phyloP scores from a whole-genome alignment of 2,888 invertebrate genomes.

The Drosophila sordidapex region DNA sequence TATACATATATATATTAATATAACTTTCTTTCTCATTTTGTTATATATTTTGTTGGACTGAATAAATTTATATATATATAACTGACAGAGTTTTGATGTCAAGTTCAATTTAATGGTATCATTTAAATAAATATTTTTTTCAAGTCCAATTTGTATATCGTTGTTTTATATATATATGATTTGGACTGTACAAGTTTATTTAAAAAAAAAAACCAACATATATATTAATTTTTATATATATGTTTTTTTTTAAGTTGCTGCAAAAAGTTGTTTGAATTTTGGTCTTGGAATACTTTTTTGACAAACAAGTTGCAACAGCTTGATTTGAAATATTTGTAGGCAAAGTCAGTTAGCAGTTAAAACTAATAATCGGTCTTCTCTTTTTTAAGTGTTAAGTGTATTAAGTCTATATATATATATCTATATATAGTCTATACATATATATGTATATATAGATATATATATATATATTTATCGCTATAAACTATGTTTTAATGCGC shows the following conservation, averaged over 20 bases:
- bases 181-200: not conserved
- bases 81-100: not conserved
- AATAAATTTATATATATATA: not conserved
- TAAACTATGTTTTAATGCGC: slow-evolving; percentile 61
- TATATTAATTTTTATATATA: not conserved
- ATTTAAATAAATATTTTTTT: not conserved
- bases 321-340: not conserved
- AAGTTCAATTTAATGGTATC: not conserved
- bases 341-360: not conserved
- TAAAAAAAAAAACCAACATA: not conserved
- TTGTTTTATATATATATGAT: not conserved
- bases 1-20: not conserved
- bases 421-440: not conserved
- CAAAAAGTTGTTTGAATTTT: not conserved
- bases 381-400: not conserved
- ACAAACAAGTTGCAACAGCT: not conserved
- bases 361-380: not conserved
- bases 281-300: not conserved
- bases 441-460: too few species aligned
- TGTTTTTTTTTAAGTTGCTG: not conserved
- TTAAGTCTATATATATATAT: not conserved
- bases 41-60: too few species aligned
- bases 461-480: slow-evolving; percentile 47
- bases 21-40: not conserved
- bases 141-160: not conserved